phyloP scores from a whole-genome alignment of 1,140 invertebrate genomes.

The Aphaenogaster rudis region DNA sequence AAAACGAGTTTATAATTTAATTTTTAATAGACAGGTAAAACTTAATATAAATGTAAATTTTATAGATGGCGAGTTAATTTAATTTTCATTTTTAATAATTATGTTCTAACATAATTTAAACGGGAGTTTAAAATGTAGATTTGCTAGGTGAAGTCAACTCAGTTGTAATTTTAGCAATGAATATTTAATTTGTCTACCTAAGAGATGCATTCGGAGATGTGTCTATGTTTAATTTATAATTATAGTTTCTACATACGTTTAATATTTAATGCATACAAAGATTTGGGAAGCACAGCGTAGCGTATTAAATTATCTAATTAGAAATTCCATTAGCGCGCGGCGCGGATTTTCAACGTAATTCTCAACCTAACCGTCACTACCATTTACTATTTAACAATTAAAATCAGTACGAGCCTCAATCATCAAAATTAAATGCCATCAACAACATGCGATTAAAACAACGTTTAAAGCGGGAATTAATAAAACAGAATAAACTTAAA shows the following conservation, averaged over 20 bases:
- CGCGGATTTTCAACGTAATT: conserved; percentile 55
- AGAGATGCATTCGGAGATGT: conserved; percentile 2
- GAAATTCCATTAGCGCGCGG: conserved; percentile 58
- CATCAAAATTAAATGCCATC: conserved; percentile 28
- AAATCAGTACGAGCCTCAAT: conserved; percentile 19
- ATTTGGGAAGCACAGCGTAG: conserved; percentile 28
- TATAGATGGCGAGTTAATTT: background rate
- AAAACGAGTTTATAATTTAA: background rate
- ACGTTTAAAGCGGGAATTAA: background rate
- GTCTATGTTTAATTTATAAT: conserved; percentile 36
- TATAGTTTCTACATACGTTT: conserved; percentile 33
- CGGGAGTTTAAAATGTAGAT: background rate
- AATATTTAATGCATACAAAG: conserved; percentile 49
- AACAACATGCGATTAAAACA: background rate
- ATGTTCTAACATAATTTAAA: conserved; percentile 16
- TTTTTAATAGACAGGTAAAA: background rate
- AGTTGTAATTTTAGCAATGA: background rate
- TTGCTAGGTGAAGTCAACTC: background rate
- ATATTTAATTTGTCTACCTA: conserved; percentile 30
- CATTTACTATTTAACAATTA: conserved; percentile 52
- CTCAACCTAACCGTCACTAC: conserved; percentile 40
- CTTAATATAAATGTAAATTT: conserved; percentile 46
- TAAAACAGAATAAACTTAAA: background rate
- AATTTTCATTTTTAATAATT: conserved; percentile 31
- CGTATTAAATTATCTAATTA: conserved; percentile 64